These are phyloP conservation scores for Halotydeus destructor DNA, from an alignment of 1,140 invertebrate species.

Conservation along the genomic window DNA sequence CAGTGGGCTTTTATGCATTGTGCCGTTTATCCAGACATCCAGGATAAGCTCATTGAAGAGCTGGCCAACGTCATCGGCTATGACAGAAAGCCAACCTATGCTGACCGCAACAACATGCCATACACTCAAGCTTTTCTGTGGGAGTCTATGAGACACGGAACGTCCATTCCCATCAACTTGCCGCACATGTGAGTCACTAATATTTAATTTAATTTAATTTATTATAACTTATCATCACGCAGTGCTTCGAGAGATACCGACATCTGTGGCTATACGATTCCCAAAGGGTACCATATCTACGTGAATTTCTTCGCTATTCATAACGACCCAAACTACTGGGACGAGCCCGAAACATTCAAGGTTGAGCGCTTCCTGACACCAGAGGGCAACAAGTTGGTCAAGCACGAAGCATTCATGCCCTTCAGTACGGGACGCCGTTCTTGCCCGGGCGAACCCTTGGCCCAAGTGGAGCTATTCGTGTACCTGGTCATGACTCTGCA, in stretches of 20 bases:
- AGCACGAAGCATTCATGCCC: slow-evolving; percentile 16
- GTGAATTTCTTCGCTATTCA: slow-evolving; percentile 37
- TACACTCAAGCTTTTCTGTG: slow-evolving; percentile 20
- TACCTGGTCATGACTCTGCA: slow-evolving; percentile 12
- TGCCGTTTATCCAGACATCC: slow-evolving; percentile 23
- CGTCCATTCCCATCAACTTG: slow-evolving; percentile 18
- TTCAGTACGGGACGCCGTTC: slow-evolving; percentile 7
- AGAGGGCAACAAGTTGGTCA: slow-evolving; percentile 11
- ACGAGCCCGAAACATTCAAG: slow-evolving; percentile 11
- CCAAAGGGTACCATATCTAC: slow-evolving; percentile 54
- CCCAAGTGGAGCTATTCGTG: background rate
- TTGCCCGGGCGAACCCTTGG: background rate
- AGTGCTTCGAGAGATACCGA: slow-evolving; percentile 22
- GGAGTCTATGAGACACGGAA: slow-evolving; percentile 20
- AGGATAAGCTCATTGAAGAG: slow-evolving; percentile 21
- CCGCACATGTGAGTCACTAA: slow-evolving; percentile 16
- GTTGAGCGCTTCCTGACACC: slow-evolving; percentile 13
- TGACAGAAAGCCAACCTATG: slow-evolving; percentile 16
- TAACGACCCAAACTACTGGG: slow-evolving; percentile 15
- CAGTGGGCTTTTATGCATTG: slow-evolving; percentile 23
- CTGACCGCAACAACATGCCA: slow-evolving; percentile 17
- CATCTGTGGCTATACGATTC: slow-evolving; percentile 20
- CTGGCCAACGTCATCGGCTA: slow-evolving; percentile 20
- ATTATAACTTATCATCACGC: slow-evolving; percentile 18
- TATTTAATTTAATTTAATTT: slow-evolving; percentile 11